A percentile compares a stretch with the other conserved stretches of the same genome.
These are phyloP conservation scores for Cyclina sinensis DNA, from an alignment of 1,140 invertebrate species.

Conservation along the genomic window DNA sequence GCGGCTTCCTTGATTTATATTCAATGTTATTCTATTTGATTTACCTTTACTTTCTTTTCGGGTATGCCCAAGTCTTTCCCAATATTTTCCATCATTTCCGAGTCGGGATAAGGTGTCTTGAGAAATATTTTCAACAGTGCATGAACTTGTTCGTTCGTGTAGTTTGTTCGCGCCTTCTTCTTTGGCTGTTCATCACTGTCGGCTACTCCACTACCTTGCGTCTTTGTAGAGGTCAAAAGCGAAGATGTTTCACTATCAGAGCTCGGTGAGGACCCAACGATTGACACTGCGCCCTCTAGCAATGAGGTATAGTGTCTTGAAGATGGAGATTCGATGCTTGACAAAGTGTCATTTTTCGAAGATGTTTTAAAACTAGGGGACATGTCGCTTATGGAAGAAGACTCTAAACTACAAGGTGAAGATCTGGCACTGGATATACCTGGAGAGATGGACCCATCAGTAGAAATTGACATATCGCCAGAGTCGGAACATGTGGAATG, in stretches of 20 bases:
- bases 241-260: slow-evolving; percentile 44
- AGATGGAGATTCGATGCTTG: too few species aligned
- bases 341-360: slow-evolving; percentile 46
- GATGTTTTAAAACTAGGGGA: slow-evolving; percentile 64
- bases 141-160: slow-evolving; percentile 73
- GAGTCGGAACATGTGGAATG: not conserved
- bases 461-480: not conserved
- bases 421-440: not conserved
- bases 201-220: not conserved
- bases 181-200: slow-evolving; percentile 25
- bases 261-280: slow-evolving; percentile 56
- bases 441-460: not conserved
- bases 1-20: too few species aligned
- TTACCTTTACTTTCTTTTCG: too few species aligned
- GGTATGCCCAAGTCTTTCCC: too few species aligned
- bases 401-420: too few species aligned
- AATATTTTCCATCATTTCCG: slow-evolving; percentile 75
- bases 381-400: not conserved
- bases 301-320: too few species aligned
- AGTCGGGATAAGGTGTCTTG: slow-evolving; percentile 78
- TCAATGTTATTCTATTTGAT: slow-evolving; percentile 71
- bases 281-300: slow-evolving; percentile 28
- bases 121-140: slow-evolving; percentile 74
- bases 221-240: not conserved
- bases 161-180: slow-evolving; percentile 76